Conservation (phyloP, 37 sponge, comb jelly and placozoan genomes). For the Dysidea cf. avara region DNA sequence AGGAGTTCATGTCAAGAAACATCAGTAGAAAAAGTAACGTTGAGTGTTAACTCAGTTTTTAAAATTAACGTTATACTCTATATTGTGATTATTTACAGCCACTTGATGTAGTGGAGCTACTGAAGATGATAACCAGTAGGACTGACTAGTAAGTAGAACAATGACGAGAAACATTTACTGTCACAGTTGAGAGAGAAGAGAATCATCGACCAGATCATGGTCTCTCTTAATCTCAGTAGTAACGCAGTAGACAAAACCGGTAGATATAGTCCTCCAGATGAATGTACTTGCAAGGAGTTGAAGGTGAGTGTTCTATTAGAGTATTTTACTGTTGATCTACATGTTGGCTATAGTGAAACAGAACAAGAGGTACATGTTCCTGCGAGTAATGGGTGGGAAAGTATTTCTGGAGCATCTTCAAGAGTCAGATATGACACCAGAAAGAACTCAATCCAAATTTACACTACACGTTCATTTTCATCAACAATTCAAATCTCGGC, state of each 20-base stretch:
- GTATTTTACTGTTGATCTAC: neutral
- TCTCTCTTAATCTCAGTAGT: constrained; percentile 38
- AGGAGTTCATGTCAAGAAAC: too few species aligned
- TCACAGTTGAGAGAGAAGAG: constrained; percentile 57
- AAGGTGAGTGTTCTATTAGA: constrained; percentile 8
- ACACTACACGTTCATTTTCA: constrained; percentile 79
- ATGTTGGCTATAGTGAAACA: neutral
- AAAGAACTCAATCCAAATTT: constrained; percentile 29
- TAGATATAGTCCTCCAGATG: too few species aligned
- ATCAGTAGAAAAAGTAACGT: too few species aligned
- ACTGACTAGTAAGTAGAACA: constrained; percentile 13
- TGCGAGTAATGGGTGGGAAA: constrained; percentile 73
- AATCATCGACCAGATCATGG: constrained; percentile 74
- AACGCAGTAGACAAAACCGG: too few species aligned
- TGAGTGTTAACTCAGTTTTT: too few species aligned
- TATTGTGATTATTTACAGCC: too few species aligned
- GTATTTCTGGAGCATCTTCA: constrained; percentile 87
- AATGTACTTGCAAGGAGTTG: too few species aligned
- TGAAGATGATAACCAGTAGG: too few species aligned
- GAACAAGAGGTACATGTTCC: constrained; percentile 49
- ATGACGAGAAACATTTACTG: constrained; percentile 48
- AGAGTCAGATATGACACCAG: constrained; percentile 15
- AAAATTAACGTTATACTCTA: too few species aligned
- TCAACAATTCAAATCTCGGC: constrained; percentile 64
- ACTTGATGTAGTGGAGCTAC: too few species aligned